Percentiles rank a stretch among this genome's conserved stretches.
These are phyloP conservation scores for Tromatobia lineatoria DNA, from an alignment of 2,888 invertebrate genomes.

Conservation along the genomic window DNA sequence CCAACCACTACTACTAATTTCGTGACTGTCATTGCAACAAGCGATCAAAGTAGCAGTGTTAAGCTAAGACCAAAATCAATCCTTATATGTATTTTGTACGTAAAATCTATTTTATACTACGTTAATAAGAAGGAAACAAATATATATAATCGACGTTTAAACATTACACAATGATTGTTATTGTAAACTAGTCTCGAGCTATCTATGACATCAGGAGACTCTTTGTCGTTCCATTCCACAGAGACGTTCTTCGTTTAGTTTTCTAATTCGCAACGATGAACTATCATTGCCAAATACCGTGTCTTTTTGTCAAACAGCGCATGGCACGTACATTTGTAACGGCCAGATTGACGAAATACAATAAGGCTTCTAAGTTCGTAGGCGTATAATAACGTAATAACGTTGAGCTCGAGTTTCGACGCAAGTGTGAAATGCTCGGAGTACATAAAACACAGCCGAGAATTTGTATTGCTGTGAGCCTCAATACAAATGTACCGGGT, in stretches of 20 bases:
- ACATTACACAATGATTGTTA: not conserved
- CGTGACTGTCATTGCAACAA: constrained; percentile 15
- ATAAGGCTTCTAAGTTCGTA: constrained; percentile 49
- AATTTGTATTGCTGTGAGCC: not conserved
- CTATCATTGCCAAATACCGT: not conserved
- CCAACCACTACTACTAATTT: constrained; percentile 5
- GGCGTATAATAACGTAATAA: constrained; percentile 33
- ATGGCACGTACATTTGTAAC: not conserved
- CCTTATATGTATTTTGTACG: constrained; percentile 57
- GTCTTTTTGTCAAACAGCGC: not conserved
- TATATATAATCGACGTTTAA: constrained; percentile 41
- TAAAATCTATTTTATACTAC: constrained; percentile 61
- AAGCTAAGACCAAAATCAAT: not conserved
- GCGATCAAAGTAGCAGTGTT: constrained; percentile 5
- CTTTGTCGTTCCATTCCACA: not conserved
- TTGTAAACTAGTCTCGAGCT: not conserved
- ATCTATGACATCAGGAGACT: not conserved
- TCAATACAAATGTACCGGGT: constrained; percentile 21
- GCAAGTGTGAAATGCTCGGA: constrained; percentile 28
- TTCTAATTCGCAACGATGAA: not conserved
- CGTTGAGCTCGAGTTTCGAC: constrained; percentile 63
- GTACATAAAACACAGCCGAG: not conserved
- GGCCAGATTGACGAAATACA: constrained; percentile 52
- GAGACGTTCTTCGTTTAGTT: not conserved
- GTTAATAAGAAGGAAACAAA: constrained; percentile 29